A percentile compares a stretch with the other conserved stretches of the same genome.
phyloP scores from a whole-genome alignment of 1,140 invertebrate genomes.

The Listronotus oregonensis region DNA sequence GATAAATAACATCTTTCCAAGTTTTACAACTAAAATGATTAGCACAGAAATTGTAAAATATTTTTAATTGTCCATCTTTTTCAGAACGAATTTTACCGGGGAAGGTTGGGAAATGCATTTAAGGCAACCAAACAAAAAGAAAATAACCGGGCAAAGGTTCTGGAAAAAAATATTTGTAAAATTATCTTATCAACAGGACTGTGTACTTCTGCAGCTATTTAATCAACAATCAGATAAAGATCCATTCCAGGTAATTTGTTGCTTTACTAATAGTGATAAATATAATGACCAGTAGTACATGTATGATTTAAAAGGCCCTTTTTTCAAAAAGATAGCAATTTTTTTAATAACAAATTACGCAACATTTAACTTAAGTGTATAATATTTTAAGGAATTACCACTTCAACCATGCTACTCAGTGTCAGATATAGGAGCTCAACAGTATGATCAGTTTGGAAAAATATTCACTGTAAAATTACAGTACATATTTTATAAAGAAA shows the following conservation, averaged over 20 bases:
- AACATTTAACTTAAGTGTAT: too few relatives aligned
- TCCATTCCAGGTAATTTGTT: constrained; percentile 70
- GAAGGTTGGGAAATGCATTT: constrained; percentile 98
- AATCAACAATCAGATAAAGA: constrained; percentile 86
- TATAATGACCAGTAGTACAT: too few relatives aligned
- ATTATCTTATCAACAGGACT: constrained; percentile 78
- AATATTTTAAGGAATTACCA: constrained; percentile 78
- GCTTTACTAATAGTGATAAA: neutral
- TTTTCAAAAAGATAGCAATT: too few relatives aligned
- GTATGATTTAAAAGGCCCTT: too few relatives aligned
- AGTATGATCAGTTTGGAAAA: constrained; percentile 98
- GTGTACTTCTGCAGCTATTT: constrained; percentile 83
- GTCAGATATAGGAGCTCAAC: constrained; percentile 91
- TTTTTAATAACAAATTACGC: too few relatives aligned
- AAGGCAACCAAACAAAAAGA: constrained; percentile 96
- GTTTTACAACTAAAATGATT: too few relatives aligned
- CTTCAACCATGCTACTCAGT: constrained; percentile 92
- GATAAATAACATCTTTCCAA: too few relatives aligned
- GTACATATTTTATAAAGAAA: constrained; percentile 98
- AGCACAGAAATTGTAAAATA: too few relatives aligned
- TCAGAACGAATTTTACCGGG: constrained; percentile 68
- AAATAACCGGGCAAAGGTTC: constrained; percentile 94
- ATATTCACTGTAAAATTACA: constrained; percentile 99
- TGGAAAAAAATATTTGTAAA: constrained; percentile 97
- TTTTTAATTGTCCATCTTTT: too few relatives aligned